Conservation (phyloP, 1,140 invertebrate genomes). For the Galendromus occidentalis region DNA sequence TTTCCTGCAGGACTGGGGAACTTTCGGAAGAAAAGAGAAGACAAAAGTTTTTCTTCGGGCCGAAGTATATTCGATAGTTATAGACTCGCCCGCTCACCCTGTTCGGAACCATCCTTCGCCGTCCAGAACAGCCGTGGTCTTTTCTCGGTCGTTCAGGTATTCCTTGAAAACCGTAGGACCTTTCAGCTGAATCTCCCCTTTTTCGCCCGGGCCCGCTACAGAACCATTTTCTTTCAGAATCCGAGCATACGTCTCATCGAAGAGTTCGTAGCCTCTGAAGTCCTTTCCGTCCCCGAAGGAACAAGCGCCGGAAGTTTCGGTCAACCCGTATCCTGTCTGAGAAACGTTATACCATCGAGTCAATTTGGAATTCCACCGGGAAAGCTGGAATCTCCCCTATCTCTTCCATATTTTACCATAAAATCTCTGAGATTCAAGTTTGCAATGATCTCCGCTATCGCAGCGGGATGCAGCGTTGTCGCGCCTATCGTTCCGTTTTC, state of each 20-base stretch:
- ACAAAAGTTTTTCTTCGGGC: neutral
- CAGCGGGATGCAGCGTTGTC: neutral
- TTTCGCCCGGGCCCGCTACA: constrained; percentile 33
- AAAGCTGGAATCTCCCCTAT: too few relatives aligned
- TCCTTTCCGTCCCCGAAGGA: neutral
- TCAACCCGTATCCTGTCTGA: neutral
- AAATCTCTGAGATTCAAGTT: neutral
- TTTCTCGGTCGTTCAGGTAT: constrained; percentile 66
- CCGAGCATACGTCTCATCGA: neutral
- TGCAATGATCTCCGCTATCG: neutral
- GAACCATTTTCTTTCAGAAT: neutral
- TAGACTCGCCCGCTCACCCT: constrained; percentile 56
- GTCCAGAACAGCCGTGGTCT: constrained; percentile 49
- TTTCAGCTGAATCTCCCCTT: constrained; percentile 61
- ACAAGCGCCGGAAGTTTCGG: neutral
- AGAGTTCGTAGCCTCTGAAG: neutral
- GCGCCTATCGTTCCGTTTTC: constrained; percentile 1
- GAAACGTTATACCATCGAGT: too few relatives aligned
- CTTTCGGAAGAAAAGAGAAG: neutral
- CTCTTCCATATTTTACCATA: neutral
- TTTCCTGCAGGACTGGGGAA: neutral
- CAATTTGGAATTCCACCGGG: too few relatives aligned
- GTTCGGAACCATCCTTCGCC: constrained; percentile 60
- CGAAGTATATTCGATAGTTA: neutral
- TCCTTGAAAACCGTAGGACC: constrained; percentile 60